Base-by-base conservation (phyloP, 2,113 vertebrate genomes). In the Chelonoidis abingdonii region DNA sequence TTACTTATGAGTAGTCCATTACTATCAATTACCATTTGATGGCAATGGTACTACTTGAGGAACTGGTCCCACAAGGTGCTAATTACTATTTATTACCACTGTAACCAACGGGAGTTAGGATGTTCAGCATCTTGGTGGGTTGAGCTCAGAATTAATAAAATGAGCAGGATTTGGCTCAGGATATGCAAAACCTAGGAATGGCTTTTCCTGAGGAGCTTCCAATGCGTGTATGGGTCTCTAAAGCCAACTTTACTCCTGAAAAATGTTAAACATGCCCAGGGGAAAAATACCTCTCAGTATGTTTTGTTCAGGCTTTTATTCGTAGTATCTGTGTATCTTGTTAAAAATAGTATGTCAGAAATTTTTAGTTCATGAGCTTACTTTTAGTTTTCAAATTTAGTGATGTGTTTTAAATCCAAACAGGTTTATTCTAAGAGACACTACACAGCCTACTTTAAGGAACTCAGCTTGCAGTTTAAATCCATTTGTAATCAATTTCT, bases 21-120 rank as follows among this genome's bases (percentile, higher is more conserved):
- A 72, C 87, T 27, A 31, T 29, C 59, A 85, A 50, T 2, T n/a
- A 5, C 21, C n/a, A 14, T 27, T 19, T 11, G 22, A 14, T 44
- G 81, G 59, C 38, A 94, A 49, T 31, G 53, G 41, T 50, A 69
- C 78, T 80, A 12, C 59, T 84, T 14, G 6, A 0, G 56, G 80
- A 83, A 89, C 41, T 86, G 47, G 86, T 91, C 94, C 95, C 84
- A 76, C 52, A 41, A 87, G 79, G 35, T 44, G 50, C 85, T 59
- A 52, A 69, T 81, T 21, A 1, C 35, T 50, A 35, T 78, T 22
- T 80, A 31, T 83, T 72, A 83, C 75, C 35, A 52, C 65, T 57
- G 88, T 86, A 96, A 82, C 87, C 4, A 52, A 76, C 93, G 84
- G 76, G 80, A 91, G 75, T 49, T 25, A 91, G 83, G 80, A 76